Evolutionary conservation across 2,113 vertebrate genomes (phyloP), one percentile per base, ranked within the genome.

Genomic region (Dryoscopus gambensis): DNA sequence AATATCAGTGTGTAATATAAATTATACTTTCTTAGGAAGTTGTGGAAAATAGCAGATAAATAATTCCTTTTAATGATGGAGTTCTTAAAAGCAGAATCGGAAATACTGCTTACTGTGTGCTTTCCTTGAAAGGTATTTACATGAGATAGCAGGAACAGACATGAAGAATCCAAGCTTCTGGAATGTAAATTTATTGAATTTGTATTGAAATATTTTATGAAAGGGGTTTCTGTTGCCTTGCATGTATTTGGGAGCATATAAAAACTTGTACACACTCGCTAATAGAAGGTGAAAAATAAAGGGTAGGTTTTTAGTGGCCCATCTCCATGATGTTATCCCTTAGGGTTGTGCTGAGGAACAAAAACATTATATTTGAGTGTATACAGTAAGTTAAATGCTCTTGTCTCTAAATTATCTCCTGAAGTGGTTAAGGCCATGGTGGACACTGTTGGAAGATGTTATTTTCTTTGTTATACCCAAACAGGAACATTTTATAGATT

Each of bases 261-360:
- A 59, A 49, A 63, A 2, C 2, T 60, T 2, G 13, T 20, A 14
- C 5, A 15, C 2, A 0, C 19, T 75, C 1, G 2, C 25, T 37
- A 30, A 21, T 5, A 50, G 44, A 20, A 59, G 18, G 17, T 46
- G 10, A 70, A 67, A 83, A 42, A 6, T 10, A 39, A 35, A 20
- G 5, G 9, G 15, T 31, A 15, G 31, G 4, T 44, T 68, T 83
- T 40, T 24, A 63, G n/a, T 2, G 2, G 23, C 4, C 7, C 2
- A 25, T 80, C 5, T 42, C 19, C 14, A 8, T 7, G 30, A 1
- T 44, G 4, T 30, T 65, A 21, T 40, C 5, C 19, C 1, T 78
- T 31, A 31, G 17, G 15, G 6, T 24, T 69, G 8, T 46, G 24
- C 33, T 4, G 3, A 65, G 24, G 46, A 60, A 37, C 15, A 37